Percentiles rank a stretch among this genome's conserved stretches.
These are phyloP conservation scores for Onychomys arenicola DNA, from an alignment of 2,797 vertebrate genomes.

Conservation along the genomic window DNA sequence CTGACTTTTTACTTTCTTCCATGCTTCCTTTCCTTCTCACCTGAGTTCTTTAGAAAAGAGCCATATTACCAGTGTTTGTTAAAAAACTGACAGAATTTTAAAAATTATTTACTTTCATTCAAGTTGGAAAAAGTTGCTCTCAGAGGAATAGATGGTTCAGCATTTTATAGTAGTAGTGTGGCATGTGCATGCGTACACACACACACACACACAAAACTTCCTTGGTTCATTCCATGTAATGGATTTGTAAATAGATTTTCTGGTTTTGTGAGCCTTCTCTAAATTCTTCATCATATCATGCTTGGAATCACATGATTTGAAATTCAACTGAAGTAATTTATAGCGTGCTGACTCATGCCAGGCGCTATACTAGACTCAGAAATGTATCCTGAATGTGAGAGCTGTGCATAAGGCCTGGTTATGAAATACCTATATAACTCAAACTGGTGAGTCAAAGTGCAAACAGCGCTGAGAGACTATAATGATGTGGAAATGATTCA, in stretches of 20 bases:
- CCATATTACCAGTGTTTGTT: not conserved
- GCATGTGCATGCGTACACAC: not conserved
- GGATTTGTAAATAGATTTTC: not conserved
- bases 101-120: not conserved
- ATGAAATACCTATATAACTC: not conserved
- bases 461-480: not conserved
- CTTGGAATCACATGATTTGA: not conserved
- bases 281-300: not conserved
- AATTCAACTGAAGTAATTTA: conserved; percentile 53
- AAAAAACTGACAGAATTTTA: conserved; percentile 46
- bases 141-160: not conserved
- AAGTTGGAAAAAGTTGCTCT: conserved; percentile 18
- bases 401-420: not conserved
- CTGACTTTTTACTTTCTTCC: not conserved
- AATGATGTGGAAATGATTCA: conserved; percentile 29
- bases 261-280: not conserved
- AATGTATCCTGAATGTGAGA: conserved; percentile 19
- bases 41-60: conserved; percentile 52
- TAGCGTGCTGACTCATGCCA: not conserved
- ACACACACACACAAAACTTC: not conserved
- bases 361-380: not conserved
- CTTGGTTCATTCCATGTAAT: conserved; percentile 20
- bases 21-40: not conserved
- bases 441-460: not conserved
- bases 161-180: not conserved